These are phyloP conservation scores for Aramus guarauna DNA, from an alignment of 2,113 vertebrate genomes.

Conservation along the genomic window DNA sequence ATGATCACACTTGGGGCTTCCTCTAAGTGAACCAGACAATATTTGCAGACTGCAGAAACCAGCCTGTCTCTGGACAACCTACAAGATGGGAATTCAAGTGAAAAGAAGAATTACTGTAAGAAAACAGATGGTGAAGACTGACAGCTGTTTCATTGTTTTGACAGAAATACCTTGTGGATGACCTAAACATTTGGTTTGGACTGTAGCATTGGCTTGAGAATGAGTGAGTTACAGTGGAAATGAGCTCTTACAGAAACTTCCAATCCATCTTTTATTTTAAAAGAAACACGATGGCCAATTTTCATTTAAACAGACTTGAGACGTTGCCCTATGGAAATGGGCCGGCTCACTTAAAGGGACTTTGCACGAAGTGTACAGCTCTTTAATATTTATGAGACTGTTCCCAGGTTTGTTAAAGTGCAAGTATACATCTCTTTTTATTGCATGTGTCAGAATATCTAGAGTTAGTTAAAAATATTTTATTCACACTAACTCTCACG, in stretches of 20 bases:
- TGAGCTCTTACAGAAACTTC: background rate
- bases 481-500: background rate
- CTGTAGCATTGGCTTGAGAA: background rate
- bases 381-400: conserved; percentile 20
- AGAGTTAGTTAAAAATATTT: conserved; percentile 6
- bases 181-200: background rate
- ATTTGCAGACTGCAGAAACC: background rate
- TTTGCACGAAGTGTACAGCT: background rate
- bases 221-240: background rate
- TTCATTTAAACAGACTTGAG: background rate
- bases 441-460: background rate
- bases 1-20: background rate
- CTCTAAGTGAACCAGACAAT: background rate
- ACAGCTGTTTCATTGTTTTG: background rate
- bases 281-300: background rate
- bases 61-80: background rate
- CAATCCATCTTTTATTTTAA: background rate
- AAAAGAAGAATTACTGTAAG: background rate
- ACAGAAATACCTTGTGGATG: background rate
- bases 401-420: background rate
- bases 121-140: background rate
- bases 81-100: background rate
- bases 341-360: background rate
- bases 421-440: background rate
- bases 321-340: background rate